Conservation (phyloP, 2,888 invertebrate species). For the Dynastes hyllus region DNA sequence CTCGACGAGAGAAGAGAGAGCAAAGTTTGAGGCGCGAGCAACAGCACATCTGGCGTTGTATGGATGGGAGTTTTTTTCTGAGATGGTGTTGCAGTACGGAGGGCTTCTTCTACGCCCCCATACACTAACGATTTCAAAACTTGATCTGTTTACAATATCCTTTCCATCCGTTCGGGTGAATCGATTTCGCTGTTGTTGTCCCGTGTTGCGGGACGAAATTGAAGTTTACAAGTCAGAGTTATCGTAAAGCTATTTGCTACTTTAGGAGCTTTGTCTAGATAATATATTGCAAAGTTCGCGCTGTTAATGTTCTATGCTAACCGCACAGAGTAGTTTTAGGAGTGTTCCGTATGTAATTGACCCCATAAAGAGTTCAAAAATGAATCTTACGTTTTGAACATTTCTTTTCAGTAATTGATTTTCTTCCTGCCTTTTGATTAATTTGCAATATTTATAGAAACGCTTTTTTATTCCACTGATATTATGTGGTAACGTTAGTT, state of each 20-base stretch:
- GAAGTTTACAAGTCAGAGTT: conserved; percentile 15
- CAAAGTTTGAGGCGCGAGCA: conserved; percentile 22
- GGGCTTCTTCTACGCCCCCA: not conserved
- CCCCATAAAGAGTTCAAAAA: not conserved
- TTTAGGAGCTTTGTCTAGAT: conserved; percentile 8
- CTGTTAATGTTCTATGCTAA: conserved; percentile 5
- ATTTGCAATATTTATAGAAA: too few relatives aligned
- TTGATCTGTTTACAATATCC: conserved; percentile 29
- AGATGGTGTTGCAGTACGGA: not conserved
- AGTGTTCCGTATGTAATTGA: not conserved
- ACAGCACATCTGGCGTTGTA: conserved; percentile 28
- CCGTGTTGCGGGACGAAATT: conserved; percentile 13
- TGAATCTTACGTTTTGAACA: not conserved
- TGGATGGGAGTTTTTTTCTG: not conserved
- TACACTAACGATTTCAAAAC: conserved; percentile 14
- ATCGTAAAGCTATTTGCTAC: conserved; percentile 18
- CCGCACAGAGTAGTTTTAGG: conserved; percentile 9
- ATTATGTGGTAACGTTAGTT: too few relatives aligned
- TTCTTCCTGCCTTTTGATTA: too few relatives aligned
- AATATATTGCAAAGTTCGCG: conserved; percentile 33
- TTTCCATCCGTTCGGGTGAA: conserved; percentile 9
- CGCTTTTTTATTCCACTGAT: too few relatives aligned
- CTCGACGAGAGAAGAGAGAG: not conserved
- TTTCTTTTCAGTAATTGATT: too few relatives aligned
- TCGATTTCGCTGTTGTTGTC: conserved; percentile 22